Evolutionary conservation across 2,113 vertebrate species (phyloP).

Genomic region (Menidia beryllina): DNA sequence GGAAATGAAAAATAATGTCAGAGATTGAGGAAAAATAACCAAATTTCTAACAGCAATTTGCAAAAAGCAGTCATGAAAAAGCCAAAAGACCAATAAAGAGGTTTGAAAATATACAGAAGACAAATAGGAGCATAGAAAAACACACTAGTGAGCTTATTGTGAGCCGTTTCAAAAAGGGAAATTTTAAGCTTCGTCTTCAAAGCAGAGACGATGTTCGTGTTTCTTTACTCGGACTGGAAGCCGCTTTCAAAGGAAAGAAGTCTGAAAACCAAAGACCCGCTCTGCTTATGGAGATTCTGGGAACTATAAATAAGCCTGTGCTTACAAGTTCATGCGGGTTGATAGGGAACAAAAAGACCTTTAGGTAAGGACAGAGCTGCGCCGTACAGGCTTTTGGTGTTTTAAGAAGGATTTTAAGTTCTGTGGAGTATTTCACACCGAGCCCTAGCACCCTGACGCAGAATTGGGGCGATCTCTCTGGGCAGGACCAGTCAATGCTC

Average conservation of each 20-base stretch:
- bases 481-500: not conserved
- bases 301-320: not conserved
- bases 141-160: too few relatives aligned
- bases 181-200: not conserved
- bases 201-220: not conserved
- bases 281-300: not conserved
- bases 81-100: not conserved
- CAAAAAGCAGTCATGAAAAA: not conserved
- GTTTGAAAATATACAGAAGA: too few relatives aligned
- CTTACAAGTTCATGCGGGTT: not conserved
- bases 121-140: not conserved
- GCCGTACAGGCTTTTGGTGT: not conserved
- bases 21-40: not conserved
- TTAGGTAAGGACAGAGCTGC: not conserved
- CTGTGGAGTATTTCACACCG: not conserved
- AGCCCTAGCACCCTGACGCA: not conserved
- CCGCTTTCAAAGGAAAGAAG: not conserved
- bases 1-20: not conserved
- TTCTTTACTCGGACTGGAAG: not conserved
- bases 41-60: not conserved
- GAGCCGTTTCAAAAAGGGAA: too few relatives aligned
- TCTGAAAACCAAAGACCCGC: not conserved
- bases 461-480: not conserved
- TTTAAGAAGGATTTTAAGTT: not conserved
- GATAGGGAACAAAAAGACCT: not conserved